phyloP scores from a whole-genome alignment of 2,888 invertebrate species.

The Apamea monoglypha region DNA sequence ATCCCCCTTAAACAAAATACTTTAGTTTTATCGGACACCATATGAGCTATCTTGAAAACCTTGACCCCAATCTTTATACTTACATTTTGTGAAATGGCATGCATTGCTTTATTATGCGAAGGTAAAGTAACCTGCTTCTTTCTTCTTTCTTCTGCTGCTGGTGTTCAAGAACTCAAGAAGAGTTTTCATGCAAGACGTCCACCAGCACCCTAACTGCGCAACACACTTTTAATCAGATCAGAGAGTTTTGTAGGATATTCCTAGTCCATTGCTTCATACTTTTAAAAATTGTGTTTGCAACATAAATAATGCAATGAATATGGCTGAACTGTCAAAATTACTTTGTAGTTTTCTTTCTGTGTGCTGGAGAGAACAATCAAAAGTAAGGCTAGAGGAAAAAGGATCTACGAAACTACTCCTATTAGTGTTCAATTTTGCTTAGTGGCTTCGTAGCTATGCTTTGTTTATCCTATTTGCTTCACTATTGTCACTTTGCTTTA shows the following conservation, averaged over 20 bases:
- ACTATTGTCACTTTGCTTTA: conserved; percentile 3
- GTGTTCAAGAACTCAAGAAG: not conserved
- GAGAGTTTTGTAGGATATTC: not conserved
- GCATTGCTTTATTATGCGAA: not conserved
- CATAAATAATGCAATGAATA: not conserved
- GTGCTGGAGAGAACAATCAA: not conserved
- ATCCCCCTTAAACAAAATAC: not conserved
- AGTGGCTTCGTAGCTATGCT: conserved; percentile 1
- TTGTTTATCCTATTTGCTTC: conserved; percentile 1
- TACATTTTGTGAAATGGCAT: no score
- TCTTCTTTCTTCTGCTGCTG: no score
- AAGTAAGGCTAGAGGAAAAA: not conserved
- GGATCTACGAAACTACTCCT: not conserved
- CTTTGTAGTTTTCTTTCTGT: not conserved
- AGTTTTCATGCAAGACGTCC: not conserved
- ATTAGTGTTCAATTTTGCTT: not conserved
- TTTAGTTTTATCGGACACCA: not conserved
- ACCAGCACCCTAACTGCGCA: not conserved
- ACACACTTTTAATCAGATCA: not conserved
- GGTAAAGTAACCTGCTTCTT: not conserved
- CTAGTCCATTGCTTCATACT: not conserved
- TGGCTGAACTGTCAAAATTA: not conserved
- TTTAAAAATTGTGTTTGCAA: not conserved
- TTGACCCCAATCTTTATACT: no score
- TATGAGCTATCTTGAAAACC: not conserved